These are phyloP conservation scores for Bos taurus DNA, from an alignment of 2,113 vertebrate genomes.

Conservation along the genomic window ARS-UCD2.0 NC_037331.1:60999501-61000000, in stretches of 20 bases:
- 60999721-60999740: not conserved
- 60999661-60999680: not conserved
- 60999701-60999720: not conserved
- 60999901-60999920: not conserved
- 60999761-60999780: not conserved
- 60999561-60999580: not conserved
- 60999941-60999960: not conserved
- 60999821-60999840: not conserved
- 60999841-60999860: not conserved
- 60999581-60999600: not conserved
- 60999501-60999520: not conserved
- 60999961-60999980: not conserved
- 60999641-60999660: not conserved
- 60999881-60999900: not conserved
- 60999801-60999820: not conserved
- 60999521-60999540: not conserved
- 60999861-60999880: not conserved
- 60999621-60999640: not conserved
- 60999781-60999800: not conserved
- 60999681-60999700: accelerated
- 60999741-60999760: not conserved
- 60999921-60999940: not conserved
- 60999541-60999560: not conserved
- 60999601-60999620: not conserved
- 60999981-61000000: not conserved